Base-by-base conservation (phyloP, 2,797 vertebrate genomes). In the Diceros bicornis region DNA sequence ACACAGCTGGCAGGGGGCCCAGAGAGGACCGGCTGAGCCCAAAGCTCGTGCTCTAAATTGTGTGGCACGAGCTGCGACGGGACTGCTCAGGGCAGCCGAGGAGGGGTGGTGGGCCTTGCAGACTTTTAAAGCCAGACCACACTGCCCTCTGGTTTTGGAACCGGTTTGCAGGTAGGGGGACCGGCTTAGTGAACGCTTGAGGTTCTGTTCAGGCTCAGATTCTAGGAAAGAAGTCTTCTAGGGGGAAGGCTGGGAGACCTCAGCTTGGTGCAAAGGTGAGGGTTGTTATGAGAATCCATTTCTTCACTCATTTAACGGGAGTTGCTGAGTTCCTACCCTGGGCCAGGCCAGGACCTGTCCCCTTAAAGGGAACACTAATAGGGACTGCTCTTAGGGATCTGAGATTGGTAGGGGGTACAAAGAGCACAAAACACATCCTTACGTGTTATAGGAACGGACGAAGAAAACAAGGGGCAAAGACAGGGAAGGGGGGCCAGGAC, bases 51-150 rank as follows among this genome's bases (percentile, higher is more conserved):
- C 34, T 34, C 37, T 34, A 6, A 29, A 16, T 29, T 6, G 2
- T 37, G 20, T 32, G 37, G 20, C 4, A 0, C 1, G 52, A 25
- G 47, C 25, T 2, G 0, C 0, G 1, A 41, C 4, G 4, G 25
- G 27, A 25, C n/a, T 5, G 13, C 47, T 27, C 57, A 10, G 75
- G 41, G 66, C 16, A 0, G 21, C 44, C 29, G 32, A 8, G 20
- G 25, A 62, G 9, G 59, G 13, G 13, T 1, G 20, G 13, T 50
- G 25, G 25, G 68, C 55, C 59, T 75, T 29, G n/a, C 27, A 34
- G 68, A 29, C 29, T 32, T 41, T 27, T 44, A 27, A 59, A 32
- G 3, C 47, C 37, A 50, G 57, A 37, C 61, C 17, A 8, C 11
- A 1, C 50, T 55, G 41, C 29, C 79, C 25, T 47, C 32, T 17